Conservation (phyloP, 30 jellyfish, hydroid and myxozoan genomes). For the Aurelia aurita complex sp. Pacific region DNA sequence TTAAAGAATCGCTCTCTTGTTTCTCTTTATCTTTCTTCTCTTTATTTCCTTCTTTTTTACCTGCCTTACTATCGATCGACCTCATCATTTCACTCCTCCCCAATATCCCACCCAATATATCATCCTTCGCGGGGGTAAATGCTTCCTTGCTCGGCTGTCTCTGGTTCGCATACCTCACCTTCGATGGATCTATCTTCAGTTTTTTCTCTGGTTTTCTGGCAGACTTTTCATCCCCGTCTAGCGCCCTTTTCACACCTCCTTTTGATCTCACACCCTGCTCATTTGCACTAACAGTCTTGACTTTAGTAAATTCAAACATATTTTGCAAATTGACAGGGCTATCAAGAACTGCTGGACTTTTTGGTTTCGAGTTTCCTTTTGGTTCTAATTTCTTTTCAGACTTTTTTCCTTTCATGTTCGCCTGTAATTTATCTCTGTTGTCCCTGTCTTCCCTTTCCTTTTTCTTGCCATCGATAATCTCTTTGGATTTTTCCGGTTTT, state of each 20-base stretch:
- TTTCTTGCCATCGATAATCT: background rate
- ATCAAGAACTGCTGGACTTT: background rate
- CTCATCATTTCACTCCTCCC: conserved; percentile 51
- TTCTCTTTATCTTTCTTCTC: conserved; percentile 4
- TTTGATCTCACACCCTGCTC: conserved; percentile 5
- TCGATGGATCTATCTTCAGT: conserved; percentile 10
- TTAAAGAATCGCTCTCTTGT: background rate
- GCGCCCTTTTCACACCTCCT: background rate
- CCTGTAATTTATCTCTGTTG: background rate
- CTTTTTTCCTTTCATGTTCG: background rate
- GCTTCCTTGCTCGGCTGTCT: conserved; percentile 42
- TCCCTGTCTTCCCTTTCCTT: background rate
- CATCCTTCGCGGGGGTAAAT: conserved; percentile 41
- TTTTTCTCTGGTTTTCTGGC: background rate
- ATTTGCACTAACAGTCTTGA: background rate
- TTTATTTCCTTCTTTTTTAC: background rate
- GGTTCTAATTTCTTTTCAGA: background rate
- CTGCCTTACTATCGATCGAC: conserved; percentile 20
- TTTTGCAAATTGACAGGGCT: background rate
- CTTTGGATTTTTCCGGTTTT: background rate
- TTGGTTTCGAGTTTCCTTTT: background rate
- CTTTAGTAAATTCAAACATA: conserved; percentile 44
- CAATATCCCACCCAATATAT: conserved; percentile 58
- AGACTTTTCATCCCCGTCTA: background rate
- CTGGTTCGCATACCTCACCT: conserved; percentile 26